Conservation (phyloP, 2,797 vertebrate species). For the Tenualosa thibaudeaui region DNA sequence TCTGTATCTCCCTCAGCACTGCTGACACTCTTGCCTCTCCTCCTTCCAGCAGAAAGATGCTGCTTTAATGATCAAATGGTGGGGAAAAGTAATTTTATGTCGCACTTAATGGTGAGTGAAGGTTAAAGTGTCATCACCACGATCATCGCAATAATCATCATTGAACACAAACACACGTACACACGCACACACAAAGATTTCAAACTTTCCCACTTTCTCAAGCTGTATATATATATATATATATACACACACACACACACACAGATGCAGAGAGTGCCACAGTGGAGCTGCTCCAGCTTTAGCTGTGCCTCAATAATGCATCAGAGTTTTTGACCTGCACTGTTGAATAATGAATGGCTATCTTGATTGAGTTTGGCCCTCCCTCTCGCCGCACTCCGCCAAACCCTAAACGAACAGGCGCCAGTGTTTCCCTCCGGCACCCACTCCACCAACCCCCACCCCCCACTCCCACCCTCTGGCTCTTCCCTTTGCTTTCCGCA, state of each 20-base stretch:
- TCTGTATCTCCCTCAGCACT: too few species aligned
- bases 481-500: background rate
- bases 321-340: constrained; percentile 62
- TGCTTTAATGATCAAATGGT: background rate
- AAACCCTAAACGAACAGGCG: constrained; percentile 47
- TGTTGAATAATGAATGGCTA: constrained; percentile 60
- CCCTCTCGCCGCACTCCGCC: constrained; percentile 13
- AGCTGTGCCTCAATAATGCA: constrained; percentile 62
- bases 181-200: constrained; percentile 20
- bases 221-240: constrained; percentile 46
- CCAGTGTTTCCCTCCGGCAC: constrained; percentile 36
- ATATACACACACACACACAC: too few species aligned
- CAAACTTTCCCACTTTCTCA: constrained; percentile 36
- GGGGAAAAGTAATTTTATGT: background rate
- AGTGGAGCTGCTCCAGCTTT: constrained; percentile 56
- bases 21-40: background rate
- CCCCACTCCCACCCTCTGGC: background rate
- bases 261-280: constrained; percentile 57
- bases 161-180: background rate
- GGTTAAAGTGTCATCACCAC: background rate
- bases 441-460: too few species aligned
- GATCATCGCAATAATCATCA: background rate
- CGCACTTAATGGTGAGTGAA: background rate
- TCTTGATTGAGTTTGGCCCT: constrained; percentile 58
- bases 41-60: background rate